Evolutionary conservation across 2,888 invertebrate species (phyloP).

Genomic region (Calameuta filiformis): DNA sequence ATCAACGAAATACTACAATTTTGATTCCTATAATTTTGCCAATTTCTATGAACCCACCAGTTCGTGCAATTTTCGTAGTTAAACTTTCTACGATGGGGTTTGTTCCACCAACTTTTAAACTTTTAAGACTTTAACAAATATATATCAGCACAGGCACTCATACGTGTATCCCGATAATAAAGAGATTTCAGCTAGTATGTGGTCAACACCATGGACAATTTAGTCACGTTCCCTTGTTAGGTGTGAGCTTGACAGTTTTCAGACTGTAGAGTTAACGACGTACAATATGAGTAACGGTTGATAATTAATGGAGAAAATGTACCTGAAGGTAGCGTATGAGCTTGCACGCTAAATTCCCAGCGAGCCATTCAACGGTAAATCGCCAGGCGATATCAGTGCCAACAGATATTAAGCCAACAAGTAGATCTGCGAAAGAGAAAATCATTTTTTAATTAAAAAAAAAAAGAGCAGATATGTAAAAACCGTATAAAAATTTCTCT

Average conservation of each 20-base stretch:
- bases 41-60: not conserved
- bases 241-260: no score
- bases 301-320: constrained; percentile 12
- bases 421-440: constrained; percentile 58
- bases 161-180: not conserved
- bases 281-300: not conserved
- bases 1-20: not conserved
- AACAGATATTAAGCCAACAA: constrained; percentile 67
- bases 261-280: no score
- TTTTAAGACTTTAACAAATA: not conserved
- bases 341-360: constrained; percentile 66
- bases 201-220: not conserved
- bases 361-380: constrained; percentile 65
- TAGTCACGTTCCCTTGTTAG: not conserved
- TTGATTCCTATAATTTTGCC: not conserved
- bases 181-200: not conserved
- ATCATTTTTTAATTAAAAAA: not conserved
- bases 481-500: no score
- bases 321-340: constrained; percentile 66
- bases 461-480: not conserved
- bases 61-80: not conserved
- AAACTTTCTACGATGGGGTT: not conserved
- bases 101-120: not conserved
- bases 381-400: constrained; percentile 67
- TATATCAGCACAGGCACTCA: not conserved